Base-by-base conservation (phyloP, 53 echinoderm and acorn worm species). In the Zoroaster sp. region DNA sequence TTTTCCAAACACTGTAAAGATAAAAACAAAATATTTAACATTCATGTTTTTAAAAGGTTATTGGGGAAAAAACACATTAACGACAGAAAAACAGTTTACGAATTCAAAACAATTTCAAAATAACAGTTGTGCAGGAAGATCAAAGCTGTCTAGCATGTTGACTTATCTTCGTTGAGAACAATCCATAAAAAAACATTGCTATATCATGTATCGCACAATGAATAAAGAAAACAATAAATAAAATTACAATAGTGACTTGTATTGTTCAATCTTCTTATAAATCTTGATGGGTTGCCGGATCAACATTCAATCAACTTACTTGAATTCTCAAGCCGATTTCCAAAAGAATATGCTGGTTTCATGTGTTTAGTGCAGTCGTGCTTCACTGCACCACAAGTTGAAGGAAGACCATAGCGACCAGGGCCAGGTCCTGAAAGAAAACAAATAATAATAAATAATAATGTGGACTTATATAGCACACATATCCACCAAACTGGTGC, bases 331-430 rank as follows among this genome's bases (percentile, higher is more conserved):
- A 91, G 73, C 32, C 93, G 89, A 46, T 93, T 91, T 1, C 99
- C 99, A 88, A 99, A 99, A 11, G 99, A 94, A 69, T 99, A 92
- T 3, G 99, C 74, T 78, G 99, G 98, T 74, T 96, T 99, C 99
- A 96, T 99, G 83, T 96, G 96, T 66, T 96, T 99, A 67, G 93
- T 91, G 43, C 83, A 92, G 90, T 99, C 96, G 80, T 99, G 98
- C 52, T 94, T 68, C 4, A 75, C 55, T 59, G 87, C 94, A 6
- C 99, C 99, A 87, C 93, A 91, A 9, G 96, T 94, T 52, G 94
- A 93, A 11, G 99, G 99, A 34, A 99, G 90, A 21, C 91, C 93
- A 92, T 99, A 99, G 78, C 99, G 90, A 15, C 99, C 99, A 65
- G 99, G 94, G 41, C 99, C 99, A 9, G 99, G 99, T 55, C 99